Percentiles rank a stretch among this genome's conserved stretches.
Conservation (phyloP, 2,113 vertebrate genomes). For the Sprattus sprattus region DNA sequence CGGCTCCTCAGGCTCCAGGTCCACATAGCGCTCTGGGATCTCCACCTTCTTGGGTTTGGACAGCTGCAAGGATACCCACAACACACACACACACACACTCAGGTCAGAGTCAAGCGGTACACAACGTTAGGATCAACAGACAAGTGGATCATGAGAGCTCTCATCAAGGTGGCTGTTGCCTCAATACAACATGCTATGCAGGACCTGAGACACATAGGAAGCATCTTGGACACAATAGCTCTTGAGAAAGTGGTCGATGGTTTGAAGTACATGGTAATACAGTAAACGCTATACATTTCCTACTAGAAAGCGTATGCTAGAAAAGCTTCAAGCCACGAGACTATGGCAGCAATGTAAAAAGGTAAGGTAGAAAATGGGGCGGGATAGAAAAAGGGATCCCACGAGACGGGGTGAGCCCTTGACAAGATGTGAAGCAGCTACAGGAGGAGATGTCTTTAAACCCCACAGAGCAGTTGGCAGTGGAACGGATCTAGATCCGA, state of each 20-base stretch:
- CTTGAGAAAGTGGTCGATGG: neutral
- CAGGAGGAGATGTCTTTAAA: neutral
- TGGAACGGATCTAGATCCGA: neutral
- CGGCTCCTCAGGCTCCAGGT: conserved; percentile 86
- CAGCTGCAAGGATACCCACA: conserved; percentile 66
- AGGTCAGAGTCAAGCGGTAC: neutral
- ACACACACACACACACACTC: neutral
- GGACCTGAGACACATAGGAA: too few species aligned
- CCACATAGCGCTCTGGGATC: conserved; percentile 92
- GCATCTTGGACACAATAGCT: neutral
- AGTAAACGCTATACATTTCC: neutral
- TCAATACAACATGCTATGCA: too few species aligned
- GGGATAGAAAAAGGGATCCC: too few species aligned
- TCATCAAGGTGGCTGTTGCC: too few species aligned
- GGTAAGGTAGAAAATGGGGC: too few species aligned
- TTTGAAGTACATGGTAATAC: neutral
- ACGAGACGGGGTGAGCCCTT: too few species aligned
- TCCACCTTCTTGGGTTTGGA: conserved; percentile 90
- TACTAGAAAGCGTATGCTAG: too few species aligned
- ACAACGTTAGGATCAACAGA: neutral
- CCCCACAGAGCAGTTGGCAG: neutral
- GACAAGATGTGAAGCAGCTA: neutral
- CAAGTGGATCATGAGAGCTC: too few species aligned
- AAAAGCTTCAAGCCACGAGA: too few species aligned
- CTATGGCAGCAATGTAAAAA: too few species aligned